A percentile compares a stretch with the other conserved stretches of the same genome.
Evolutionary conservation across 2,113 vertebrate species (phyloP).

Genomic region (Conger conger): DNA sequence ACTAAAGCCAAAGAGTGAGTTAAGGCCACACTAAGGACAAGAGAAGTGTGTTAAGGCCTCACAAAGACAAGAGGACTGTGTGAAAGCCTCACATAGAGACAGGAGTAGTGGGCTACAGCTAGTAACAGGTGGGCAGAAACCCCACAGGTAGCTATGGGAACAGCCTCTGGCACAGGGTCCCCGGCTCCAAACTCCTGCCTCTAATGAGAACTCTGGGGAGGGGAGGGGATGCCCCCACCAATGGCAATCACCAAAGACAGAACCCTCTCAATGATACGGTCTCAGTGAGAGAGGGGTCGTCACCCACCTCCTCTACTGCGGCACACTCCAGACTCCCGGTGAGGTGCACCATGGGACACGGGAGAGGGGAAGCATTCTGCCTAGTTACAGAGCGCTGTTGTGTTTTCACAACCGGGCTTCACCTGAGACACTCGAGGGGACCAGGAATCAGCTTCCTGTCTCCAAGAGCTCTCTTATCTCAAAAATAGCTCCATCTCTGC

Average conservation of each 20-base stretch:
- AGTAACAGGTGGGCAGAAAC: not conserved
- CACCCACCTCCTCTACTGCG: not conserved
- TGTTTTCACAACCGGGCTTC: not conserved
- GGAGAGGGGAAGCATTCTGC: not conserved
- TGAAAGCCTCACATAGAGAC: too few species aligned
- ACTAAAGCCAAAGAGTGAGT: too few species aligned
- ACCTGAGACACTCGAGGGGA: not conserved
- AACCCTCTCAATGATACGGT: too few species aligned
- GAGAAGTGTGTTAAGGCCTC: too few species aligned
- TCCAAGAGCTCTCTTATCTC: not conserved
- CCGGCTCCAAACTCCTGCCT: not conserved
- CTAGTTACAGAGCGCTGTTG: not conserved
- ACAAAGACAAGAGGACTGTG: not conserved
- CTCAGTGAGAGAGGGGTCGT: not conserved
- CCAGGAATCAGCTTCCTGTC: not conserved
- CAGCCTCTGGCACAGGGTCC: not conserved
- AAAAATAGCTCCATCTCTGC: not conserved
- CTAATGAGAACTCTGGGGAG: slow-evolving; percentile 10
- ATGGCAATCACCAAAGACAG: too few species aligned
- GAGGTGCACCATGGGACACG: not conserved
- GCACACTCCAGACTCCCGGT: not conserved
- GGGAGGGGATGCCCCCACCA: not conserved
- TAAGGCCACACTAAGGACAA: too few species aligned
- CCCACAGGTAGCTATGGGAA: not conserved
- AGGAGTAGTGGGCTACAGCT: not conserved